These are phyloP conservation scores for Tetragonula carbonaria DNA, from an alignment of 2,888 invertebrate genomes.

Conservation along the genomic window DNA sequence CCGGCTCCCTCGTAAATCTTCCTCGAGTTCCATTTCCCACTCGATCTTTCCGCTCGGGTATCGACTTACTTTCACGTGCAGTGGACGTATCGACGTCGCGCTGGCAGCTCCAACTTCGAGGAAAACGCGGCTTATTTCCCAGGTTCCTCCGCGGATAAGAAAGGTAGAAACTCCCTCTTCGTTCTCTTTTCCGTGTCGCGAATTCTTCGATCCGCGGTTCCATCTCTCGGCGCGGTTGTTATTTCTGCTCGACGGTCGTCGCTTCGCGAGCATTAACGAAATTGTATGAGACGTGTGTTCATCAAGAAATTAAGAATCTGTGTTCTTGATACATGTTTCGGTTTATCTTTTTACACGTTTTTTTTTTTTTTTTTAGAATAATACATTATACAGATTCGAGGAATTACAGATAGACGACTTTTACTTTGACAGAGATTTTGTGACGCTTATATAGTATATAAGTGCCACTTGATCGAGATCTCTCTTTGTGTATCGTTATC, in stretches of 20 bases:
- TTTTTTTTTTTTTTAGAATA: no score
- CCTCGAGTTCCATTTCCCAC: constrained; percentile 62
- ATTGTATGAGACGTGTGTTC: not conserved
- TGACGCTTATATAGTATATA: no score
- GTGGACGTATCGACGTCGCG: constrained; percentile 48
- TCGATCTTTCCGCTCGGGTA: constrained; percentile 60
- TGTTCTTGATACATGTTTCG: no score
- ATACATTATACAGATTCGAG: no score
- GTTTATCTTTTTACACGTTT: no score
- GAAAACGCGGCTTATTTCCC: constrained; percentile 33
- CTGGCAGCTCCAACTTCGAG: constrained; percentile 24
- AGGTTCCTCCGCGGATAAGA: not conserved
- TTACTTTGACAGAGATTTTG: no score
- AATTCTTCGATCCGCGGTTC: not conserved
- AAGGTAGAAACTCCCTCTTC: not conserved
- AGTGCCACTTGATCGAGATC: no score
- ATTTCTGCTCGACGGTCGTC: not conserved
- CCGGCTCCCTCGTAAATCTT: constrained; percentile 62
- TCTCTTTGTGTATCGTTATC: no score
- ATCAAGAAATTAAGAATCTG: no score
- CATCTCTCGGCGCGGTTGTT: not conserved
- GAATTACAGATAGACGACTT: no score
- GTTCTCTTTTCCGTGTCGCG: not conserved
- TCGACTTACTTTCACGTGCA: constrained; percentile 61
- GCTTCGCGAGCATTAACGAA: constrained; percentile 4